Base-by-base conservation (phyloP, 1,140 invertebrate species). In the Drosophila malerkotliana region DNA sequence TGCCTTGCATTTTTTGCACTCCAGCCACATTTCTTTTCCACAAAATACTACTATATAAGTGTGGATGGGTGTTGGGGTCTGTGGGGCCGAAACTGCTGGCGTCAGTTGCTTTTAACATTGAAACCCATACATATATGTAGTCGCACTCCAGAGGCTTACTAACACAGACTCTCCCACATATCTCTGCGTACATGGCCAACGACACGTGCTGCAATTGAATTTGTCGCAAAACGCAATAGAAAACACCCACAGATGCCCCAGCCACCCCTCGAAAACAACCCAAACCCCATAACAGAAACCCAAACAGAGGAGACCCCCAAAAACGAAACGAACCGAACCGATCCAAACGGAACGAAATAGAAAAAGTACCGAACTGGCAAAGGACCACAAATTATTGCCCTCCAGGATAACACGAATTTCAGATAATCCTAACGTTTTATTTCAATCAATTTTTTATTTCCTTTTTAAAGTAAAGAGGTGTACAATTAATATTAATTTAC, bases 151-250 rank as follows among this genome's bases (percentile, higher is more conserved):
- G 21, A 45, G 59, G 62, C 75, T 75, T 79, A 64, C 61, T n/a
- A 57, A 52, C 56, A 41, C 41, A 69, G 30, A 30, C 67, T 30
- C 56, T 45, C 48, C 24, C 44, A 39, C 62, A 52, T 72, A 79
- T 60, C 60, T 58, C 54, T 68, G 59, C 74, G 74, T 81, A 81
- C 74, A 81, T 71, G 82, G 78, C 55, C 71, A 76, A 78, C 82
- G 82, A 85, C 78, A 85, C 82, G 82, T 85, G 77, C 82, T 81
- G 82, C 82, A 85, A 85, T 85, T 85, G 82, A 85, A 85, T 85
- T 85, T 75, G 82, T 75, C 82, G 61, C 74, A 85, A 80, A 87
- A 85, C 78, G 82, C 82, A 85, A 87, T 81, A 78, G 82, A 87
- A 87, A 87, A 85, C 82, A 85, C 82, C 77, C 81, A 68, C 68